Evolutionary conservation across 2,797 vertebrate genomes (phyloP).

Genomic region (Aythya fuligula): DNA sequence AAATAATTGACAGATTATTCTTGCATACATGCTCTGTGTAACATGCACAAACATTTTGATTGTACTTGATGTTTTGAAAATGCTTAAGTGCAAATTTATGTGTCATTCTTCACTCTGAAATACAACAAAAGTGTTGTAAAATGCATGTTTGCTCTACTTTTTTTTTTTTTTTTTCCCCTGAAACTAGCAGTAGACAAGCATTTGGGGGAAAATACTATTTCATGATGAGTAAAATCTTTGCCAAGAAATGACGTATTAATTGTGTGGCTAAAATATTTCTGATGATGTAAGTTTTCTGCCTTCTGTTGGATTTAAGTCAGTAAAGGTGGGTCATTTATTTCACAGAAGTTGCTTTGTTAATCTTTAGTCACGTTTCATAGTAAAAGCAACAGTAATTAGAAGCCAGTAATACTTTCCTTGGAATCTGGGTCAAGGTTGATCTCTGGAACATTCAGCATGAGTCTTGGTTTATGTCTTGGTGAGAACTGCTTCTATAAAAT

Average conservation of each 20-base stretch:
- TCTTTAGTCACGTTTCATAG: neutral
- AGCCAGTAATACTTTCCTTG: neutral
- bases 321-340: neutral
- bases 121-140: neutral
- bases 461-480: neutral
- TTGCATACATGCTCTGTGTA: neutral
- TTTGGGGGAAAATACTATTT: neutral
- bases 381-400: neutral
- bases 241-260: neutral
- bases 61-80: neutral
- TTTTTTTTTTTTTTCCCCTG: neutral
- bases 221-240: neutral
- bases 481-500: neutral
- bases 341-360: neutral
- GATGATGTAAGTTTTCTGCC: neutral
- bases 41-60: neutral
- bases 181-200: neutral
- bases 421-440: neutral
- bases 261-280: neutral
- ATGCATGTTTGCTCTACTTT: rapidly evolving
- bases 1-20: neutral
- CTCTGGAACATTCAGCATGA: neutral
- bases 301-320: neutral
- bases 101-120: neutral
- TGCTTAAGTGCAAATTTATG: neutral